A percentile compares a stretch with the other conserved stretches of the same genome.
phyloP scores from a whole-genome alignment of 2,888 invertebrate genomes.

The Sphaerophoria taeniata region DNA sequence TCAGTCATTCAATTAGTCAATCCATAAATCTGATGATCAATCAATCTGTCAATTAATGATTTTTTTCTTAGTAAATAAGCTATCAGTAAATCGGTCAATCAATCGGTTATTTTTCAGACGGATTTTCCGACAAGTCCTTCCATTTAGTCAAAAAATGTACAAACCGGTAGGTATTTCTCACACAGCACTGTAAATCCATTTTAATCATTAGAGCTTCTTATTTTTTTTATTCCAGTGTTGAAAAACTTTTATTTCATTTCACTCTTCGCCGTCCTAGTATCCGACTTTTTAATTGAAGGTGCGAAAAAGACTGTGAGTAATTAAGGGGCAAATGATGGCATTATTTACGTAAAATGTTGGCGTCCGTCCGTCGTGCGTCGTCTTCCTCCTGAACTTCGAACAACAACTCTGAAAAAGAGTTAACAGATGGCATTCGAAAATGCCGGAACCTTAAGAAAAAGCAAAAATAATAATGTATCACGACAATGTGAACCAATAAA shows the following conservation, averaged over 20 bases:
- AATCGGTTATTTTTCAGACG: too few relatives aligned
- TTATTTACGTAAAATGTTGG: slow-evolving; percentile 33
- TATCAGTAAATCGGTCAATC: too few relatives aligned
- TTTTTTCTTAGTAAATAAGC: too few relatives aligned
- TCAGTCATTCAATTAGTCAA: too few relatives aligned
- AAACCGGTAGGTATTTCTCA: neutral
- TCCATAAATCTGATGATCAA: too few relatives aligned
- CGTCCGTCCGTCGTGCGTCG: too few relatives aligned
- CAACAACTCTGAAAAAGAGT: slow-evolving; percentile 25
- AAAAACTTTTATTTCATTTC: slow-evolving; percentile 30
- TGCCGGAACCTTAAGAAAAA: neutral
- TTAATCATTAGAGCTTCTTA: neutral
- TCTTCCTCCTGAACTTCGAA: too few relatives aligned
- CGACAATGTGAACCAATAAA: slow-evolving; percentile 63
- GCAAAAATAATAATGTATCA: slow-evolving; percentile 44
- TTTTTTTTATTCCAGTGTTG: neutral
- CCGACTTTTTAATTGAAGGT: slow-evolving; percentile 68
- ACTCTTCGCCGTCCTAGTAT: slow-evolving; percentile 22
- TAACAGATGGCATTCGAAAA: slow-evolving; percentile 26
- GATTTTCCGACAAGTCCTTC: too few relatives aligned
- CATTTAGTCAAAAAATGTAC: too few relatives aligned
- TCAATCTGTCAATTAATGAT: too few relatives aligned
- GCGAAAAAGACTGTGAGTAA: slow-evolving; percentile 67
- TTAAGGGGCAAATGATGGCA: slow-evolving; percentile 65
- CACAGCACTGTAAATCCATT: slow-evolving; percentile 9